phyloP scores from a whole-genome alignment of 1,140 invertebrate species.

The Drosophila nigromelanica region DNA sequence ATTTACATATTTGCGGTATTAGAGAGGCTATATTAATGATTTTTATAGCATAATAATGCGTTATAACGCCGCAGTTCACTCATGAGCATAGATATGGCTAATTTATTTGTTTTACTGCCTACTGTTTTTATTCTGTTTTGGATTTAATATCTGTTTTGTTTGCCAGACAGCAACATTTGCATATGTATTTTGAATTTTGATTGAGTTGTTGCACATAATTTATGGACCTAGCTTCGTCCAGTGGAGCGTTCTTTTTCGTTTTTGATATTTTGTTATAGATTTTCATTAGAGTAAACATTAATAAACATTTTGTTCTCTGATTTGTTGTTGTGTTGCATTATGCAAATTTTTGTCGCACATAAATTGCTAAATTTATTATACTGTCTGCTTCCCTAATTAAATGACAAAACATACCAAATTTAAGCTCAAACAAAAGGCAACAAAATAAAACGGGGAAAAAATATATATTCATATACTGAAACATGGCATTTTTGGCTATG shows the following conservation, averaged over 20 bases:
- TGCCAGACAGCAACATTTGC: conserved; percentile 25
- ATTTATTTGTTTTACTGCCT: conserved; percentile 61
- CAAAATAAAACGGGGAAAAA: conserved; percentile 10
- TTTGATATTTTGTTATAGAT: conserved; percentile 60
- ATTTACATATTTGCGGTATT: conserved; percentile 75
- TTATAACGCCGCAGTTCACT: conserved; percentile 74
- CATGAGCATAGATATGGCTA: conserved; percentile 59
- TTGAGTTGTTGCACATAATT: conserved; percentile 74
- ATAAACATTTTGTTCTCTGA: conserved; percentile 73
- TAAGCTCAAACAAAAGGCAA: conserved; percentile 19
- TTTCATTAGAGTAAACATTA: conserved; percentile 50
- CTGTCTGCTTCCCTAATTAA: conserved; percentile 73
- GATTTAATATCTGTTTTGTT: conserved; percentile 10
- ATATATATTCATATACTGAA: not conserved
- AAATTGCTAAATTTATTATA: conserved; percentile 67
- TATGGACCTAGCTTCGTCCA: conserved; percentile 35
- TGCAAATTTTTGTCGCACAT: conserved; percentile 70
- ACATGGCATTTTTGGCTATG: not conserved
- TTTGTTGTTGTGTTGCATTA: conserved; percentile 71
- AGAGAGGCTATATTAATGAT: conserved; percentile 76
- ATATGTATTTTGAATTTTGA: conserved; percentile 71
- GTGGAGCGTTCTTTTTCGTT: conserved; percentile 16
- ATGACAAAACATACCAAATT: conserved; percentile 52
- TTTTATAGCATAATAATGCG: conserved; percentile 78
- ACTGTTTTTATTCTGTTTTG: conserved; percentile 4